These are phyloP conservation scores for Tinea semifulvella DNA, from an alignment of 2,888 invertebrate genomes.

Conservation along the genomic window DNA sequence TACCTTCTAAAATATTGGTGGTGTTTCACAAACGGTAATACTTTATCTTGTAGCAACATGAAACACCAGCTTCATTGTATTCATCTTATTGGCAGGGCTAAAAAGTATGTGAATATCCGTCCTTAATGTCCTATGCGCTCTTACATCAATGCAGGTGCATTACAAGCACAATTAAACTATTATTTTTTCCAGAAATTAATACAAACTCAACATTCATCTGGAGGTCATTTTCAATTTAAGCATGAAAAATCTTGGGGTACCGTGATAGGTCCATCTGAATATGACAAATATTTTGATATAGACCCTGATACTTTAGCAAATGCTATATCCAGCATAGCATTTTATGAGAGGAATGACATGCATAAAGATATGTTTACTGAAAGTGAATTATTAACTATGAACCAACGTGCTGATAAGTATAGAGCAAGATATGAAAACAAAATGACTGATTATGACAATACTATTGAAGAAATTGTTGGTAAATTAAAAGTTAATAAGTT, in stretches of 20 bases:
- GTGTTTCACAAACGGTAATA: too few relatives aligned
- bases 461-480: constrained; percentile 18
- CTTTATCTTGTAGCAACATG: too few relatives aligned
- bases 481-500: too few relatives aligned
- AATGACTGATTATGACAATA: not conserved
- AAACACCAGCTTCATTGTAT: too few relatives aligned
- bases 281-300: constrained; percentile 56
- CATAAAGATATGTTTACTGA: constrained; percentile 37
- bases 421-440: constrained; percentile 47
- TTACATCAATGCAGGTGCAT: too few relatives aligned
- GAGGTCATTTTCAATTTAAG: constrained; percentile 62
- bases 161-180: too few relatives aligned
- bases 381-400: constrained; percentile 45
- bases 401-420: constrained; percentile 42
- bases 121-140: too few relatives aligned
- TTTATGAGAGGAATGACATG: constrained; percentile 47
- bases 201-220: constrained; percentile 43
- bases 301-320: constrained; percentile 43
- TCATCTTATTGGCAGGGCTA: too few relatives aligned
- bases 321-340: constrained; percentile 48
- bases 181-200: constrained; percentile 47
- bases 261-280: constrained; percentile 39
- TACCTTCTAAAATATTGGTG: too few relatives aligned
- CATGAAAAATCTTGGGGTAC: constrained; percentile 60
- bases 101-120: too few relatives aligned